Base-by-base conservation (phyloP, 2,797 vertebrate genomes). In the Chelmon rostratus region DNA sequence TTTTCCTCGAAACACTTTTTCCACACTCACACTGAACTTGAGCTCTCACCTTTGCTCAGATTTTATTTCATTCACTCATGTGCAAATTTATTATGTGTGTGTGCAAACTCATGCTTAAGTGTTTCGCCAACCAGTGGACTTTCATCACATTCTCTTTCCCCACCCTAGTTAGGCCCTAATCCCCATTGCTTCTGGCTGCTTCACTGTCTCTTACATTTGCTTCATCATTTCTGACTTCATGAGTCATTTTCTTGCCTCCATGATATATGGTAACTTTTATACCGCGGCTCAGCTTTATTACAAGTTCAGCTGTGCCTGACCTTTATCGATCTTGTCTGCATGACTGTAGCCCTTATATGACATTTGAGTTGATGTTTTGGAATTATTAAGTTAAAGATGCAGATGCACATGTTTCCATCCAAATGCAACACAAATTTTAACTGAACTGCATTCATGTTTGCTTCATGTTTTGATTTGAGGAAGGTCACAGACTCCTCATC, bases 81-180 rank as follows among this genome's bases (percentile, higher is more conserved):
- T 47, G 4, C 4, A 47, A 49, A n/a, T 61, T 19, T 44, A 37
- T 57, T 31, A 15, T 40, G 31, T 70, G 37, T 16, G 31, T n/a
- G 44, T 7, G 38, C 52, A 65, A 28, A 72, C 2, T 73, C 35
- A 5, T 9, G n/a, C 35, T 70, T 0, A 56, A 72, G 42, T n/a
- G 40, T 73, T 69, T 84, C 23, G 5, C 66, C 57, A 77, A 44
- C 40, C 21, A 68, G 58, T 49, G 49, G 35, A 64, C 52, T 83
- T 71, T 84, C 65, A 80, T 64, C 70, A 68, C 57, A 35, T 58
- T 37, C 23, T 58, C 35, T 53, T 57, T 69, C 73, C 16, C 31
- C 40, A 64, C 37, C 56, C 68, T 25, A 15, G 33, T 33, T 42
- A 38, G 35, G 18, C 25, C 8, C 31, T 47, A 23, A 44, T 76